phyloP scores from a whole-genome alignment of 2,113 vertebrate genomes.

The Megaceryle torquata region DNA sequence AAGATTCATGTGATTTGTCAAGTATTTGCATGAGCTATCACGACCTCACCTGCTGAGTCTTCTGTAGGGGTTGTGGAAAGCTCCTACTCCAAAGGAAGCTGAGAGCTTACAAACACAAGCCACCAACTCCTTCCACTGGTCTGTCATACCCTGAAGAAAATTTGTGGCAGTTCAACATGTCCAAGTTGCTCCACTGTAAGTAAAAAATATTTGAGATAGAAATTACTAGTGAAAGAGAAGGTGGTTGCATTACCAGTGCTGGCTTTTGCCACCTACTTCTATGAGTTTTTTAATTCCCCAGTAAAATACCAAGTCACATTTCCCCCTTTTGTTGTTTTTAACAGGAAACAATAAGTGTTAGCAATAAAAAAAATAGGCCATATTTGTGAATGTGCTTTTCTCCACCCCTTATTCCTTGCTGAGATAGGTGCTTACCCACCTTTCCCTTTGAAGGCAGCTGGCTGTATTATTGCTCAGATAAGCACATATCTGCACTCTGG shows the following conservation, averaged over 20 bases:
- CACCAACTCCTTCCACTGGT: not conserved
- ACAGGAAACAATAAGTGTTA: not conserved
- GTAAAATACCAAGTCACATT: not conserved
- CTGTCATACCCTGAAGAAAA: not conserved
- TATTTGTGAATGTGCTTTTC: not conserved
- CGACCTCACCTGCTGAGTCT: not conserved
- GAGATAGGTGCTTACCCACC: not conserved
- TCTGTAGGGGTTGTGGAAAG: not conserved
- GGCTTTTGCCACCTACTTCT: not conserved
- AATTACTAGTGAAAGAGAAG: not conserved
- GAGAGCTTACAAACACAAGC: not conserved
- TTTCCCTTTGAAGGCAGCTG: slow-evolving; percentile 11
- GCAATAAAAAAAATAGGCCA: not conserved
- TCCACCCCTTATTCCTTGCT: not conserved
- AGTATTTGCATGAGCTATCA: not conserved
- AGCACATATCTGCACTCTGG: not conserved
- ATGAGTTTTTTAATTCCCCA: not conserved
- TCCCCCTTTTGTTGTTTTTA: not conserved
- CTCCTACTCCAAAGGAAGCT: not conserved
- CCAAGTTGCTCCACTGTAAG: not conserved
- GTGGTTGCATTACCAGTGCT: not conserved
- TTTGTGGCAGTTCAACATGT: not conserved
- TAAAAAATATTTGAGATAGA: not conserved
- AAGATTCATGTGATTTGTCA: not conserved
- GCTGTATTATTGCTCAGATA: not conserved